Evolutionary conservation across 2,888 invertebrate genomes (phyloP).

Genomic region (Cordilura impudica): DNA sequence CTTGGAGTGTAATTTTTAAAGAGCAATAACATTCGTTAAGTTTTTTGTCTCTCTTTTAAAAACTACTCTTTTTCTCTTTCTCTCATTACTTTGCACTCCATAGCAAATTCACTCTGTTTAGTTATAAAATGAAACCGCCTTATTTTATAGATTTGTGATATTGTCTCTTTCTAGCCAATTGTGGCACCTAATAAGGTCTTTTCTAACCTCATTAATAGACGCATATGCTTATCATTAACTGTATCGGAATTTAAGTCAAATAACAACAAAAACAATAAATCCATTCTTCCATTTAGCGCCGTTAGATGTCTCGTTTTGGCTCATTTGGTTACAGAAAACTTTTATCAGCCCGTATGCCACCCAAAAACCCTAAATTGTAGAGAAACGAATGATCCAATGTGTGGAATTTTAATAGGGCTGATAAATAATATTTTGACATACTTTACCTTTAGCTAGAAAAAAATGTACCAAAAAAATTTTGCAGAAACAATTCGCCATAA

Average conservation of each 20-base stretch:
- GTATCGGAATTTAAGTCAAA: constrained; percentile 62
- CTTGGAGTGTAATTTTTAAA: background rate
- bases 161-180: constrained; percentile 22
- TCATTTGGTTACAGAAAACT: constrained; percentile 39
- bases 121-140: constrained; percentile 28
- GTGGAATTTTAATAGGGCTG: background rate
- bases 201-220: constrained; percentile 61
- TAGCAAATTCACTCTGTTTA: too few relatives aligned
- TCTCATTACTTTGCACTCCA: background rate
- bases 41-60: background rate
- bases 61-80: background rate
- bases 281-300: constrained; percentile 34
- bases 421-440: background rate
- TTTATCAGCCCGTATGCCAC: constrained; percentile 24
- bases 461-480: too few relatives aligned
- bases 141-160: constrained; percentile 17
- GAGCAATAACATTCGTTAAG: constrained; percentile 42
- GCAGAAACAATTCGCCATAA: too few relatives aligned
- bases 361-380: constrained; percentile 3
- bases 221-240: constrained; percentile 62
- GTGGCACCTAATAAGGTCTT: constrained; percentile 45
- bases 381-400: background rate
- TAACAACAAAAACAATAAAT: constrained; percentile 25
- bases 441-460: background rate
- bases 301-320: constrained; percentile 65